Percentiles rank a stretch among this genome's conserved stretches.
phyloP scores from a whole-genome alignment of 1,140 invertebrate species.

The Andrena cerasifolii region DNA sequence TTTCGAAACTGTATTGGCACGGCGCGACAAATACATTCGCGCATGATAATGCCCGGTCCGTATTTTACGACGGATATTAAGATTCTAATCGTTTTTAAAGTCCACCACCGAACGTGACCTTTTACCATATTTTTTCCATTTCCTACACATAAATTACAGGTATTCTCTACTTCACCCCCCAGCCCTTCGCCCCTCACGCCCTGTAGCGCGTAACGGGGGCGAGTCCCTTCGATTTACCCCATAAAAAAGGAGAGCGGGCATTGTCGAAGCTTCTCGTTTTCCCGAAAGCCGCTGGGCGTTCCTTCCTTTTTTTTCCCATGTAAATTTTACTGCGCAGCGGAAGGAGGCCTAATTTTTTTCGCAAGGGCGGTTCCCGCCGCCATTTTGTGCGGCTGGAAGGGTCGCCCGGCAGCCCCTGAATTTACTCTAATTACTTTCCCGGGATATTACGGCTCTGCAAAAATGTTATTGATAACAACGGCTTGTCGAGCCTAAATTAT shows the following conservation, averaged over 20 bases:
- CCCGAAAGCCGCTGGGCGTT: constrained; percentile 66
- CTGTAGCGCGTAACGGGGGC: constrained; percentile 32
- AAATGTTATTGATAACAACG: constrained; percentile 77
- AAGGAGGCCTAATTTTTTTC: constrained; percentile 76
- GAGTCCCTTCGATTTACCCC: constrained; percentile 66
- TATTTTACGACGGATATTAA: constrained; percentile 52
- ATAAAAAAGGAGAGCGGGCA: constrained; percentile 59
- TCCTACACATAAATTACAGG: constrained; percentile 68
- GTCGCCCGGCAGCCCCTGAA: constrained; percentile 74
- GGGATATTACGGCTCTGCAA: constrained; percentile 70
- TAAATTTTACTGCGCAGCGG: constrained; percentile 72
- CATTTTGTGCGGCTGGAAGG: constrained; percentile 76
- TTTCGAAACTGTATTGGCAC: constrained; percentile 22
- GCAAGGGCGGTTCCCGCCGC: constrained; percentile 76
- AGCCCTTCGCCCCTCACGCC: too few relatives aligned
- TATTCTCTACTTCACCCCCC: too few relatives aligned
- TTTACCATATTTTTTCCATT: constrained; percentile 58
- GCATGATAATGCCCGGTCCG: constrained; percentile 28
- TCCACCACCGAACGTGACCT: constrained; percentile 43
- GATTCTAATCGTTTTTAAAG: constrained; percentile 56
- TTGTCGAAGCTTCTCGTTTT: constrained; percentile 66
- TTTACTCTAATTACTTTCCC: constrained; percentile 79
- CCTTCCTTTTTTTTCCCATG: constrained; percentile 68
- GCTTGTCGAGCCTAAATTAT: constrained; percentile 62
- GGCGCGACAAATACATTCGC: constrained; percentile 41